Percentiles rank a stretch among this genome's conserved stretches.
Conservation (phyloP, 1,140 invertebrate genomes). For the Neomicropteryx cornuta region DNA sequence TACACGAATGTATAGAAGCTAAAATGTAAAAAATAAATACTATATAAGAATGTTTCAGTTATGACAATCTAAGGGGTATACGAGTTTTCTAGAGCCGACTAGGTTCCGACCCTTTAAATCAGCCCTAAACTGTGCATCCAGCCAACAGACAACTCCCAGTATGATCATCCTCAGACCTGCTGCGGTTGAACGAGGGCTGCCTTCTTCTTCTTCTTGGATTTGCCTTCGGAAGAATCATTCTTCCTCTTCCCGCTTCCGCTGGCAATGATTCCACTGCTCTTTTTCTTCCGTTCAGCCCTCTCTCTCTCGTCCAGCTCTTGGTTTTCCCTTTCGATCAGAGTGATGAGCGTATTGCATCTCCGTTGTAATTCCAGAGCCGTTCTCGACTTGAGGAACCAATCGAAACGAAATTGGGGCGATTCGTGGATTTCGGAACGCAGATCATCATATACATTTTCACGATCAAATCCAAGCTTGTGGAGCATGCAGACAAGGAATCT, state of each 20-base stretch:
- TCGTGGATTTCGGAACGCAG: constrained; percentile 82
- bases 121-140: too few relatives aligned
- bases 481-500: constrained; percentile 95
- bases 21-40: too few relatives aligned
- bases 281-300: constrained; percentile 86
- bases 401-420: constrained; percentile 95
- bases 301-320: constrained; percentile 96
- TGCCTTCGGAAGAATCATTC: constrained; percentile 40
- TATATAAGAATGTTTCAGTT: too few relatives aligned
- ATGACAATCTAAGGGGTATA: too few relatives aligned
- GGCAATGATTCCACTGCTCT: constrained; percentile 33
- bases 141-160: too few relatives aligned
- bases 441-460: constrained; percentile 99
- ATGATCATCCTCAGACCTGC: too few relatives aligned
- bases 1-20: too few relatives aligned
- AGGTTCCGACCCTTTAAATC: too few relatives aligned
- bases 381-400: constrained; percentile 98
- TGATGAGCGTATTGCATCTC: constrained; percentile 96
- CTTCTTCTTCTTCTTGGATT: constrained; percentile 46
- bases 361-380: constrained; percentile 95
- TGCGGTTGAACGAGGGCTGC: too few relatives aligned
- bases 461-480: constrained; percentile 96
- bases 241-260: constrained; percentile 47
- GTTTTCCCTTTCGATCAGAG: constrained; percentile 95
- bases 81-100: too few relatives aligned